Percentiles rank a stretch among this genome's conserved stretches.
Evolutionary conservation across 2,797 vertebrate genomes (phyloP).

Genomic region (Gila robusta): DNA sequence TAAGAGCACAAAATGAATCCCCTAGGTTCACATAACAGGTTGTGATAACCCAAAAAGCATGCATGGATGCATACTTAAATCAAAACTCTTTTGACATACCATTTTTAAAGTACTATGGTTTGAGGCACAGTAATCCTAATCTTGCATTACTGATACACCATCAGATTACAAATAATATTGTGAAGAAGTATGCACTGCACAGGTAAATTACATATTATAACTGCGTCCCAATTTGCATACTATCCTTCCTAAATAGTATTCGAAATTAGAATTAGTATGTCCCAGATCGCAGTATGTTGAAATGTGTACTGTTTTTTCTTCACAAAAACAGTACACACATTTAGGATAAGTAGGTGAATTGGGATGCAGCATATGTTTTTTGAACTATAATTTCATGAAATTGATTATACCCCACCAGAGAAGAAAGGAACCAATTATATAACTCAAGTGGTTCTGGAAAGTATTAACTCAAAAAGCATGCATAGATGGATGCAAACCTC

Average conservation of each 20-base stretch:
- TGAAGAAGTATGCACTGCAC: not conserved
- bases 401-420: not conserved
- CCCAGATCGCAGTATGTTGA: not conserved
- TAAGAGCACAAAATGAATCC: not conserved
- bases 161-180: not conserved
- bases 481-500: not conserved
- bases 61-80: not conserved
- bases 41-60: not conserved
- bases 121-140: not conserved
- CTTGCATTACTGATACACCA: not conserved
- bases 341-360: not conserved
- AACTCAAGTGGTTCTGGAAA: not conserved
- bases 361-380: not conserved
- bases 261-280: not conserved
- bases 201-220: not conserved
- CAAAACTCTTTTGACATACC: not conserved
- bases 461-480: not conserved
- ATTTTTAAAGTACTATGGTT: not conserved
- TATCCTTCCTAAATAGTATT: not conserved
- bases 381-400: not conserved
- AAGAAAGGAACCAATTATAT: not conserved
- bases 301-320: not conserved
- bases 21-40: not conserved
- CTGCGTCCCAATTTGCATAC: not conserved
- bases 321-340: not conserved